Evolutionary conservation across 2,797 vertebrate species (phyloP).

Genomic region (Strix occidentalis): DNA sequence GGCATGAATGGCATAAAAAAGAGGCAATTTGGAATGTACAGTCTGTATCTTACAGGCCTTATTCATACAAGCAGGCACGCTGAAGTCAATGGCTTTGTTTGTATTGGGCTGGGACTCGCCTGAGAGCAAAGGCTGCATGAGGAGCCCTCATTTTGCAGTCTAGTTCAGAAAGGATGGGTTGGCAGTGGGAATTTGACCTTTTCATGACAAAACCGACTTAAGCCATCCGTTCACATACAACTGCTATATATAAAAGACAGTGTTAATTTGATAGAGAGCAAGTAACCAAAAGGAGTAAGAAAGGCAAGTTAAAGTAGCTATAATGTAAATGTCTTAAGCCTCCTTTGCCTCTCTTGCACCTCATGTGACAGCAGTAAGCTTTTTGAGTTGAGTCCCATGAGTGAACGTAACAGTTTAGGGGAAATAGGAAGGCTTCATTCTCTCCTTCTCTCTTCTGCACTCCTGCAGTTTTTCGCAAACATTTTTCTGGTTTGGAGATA

Average conservation of each 20-base stretch:
- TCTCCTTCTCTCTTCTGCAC: background rate
- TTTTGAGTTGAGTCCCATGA: background rate
- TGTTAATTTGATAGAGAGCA: background rate
- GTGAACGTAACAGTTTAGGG: background rate
- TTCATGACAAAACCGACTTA: background rate
- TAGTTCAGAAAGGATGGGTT: background rate
- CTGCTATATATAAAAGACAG: background rate
- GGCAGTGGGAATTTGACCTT: background rate
- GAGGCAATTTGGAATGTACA: slow-evolving; percentile 37
- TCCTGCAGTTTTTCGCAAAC: background rate
- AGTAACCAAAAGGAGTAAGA: background rate
- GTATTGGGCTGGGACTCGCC: background rate
- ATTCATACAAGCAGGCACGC: background rate
- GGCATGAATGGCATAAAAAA: slow-evolving; percentile 18
- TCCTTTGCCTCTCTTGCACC: background rate
- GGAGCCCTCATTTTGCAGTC: background rate
- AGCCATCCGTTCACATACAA: background rate
- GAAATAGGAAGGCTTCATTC: background rate
- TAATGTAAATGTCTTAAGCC: background rate
- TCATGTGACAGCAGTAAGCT: background rate
- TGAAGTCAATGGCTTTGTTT: slow-evolving; percentile 55
- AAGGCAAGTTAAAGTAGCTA: background rate
- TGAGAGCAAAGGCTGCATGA: background rate
- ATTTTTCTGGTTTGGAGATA: background rate
- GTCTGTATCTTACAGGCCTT: slow-evolving; percentile 1